Conservation (phyloP, 2,797 vertebrate species). For the Sebastiscus tertius region DNA sequence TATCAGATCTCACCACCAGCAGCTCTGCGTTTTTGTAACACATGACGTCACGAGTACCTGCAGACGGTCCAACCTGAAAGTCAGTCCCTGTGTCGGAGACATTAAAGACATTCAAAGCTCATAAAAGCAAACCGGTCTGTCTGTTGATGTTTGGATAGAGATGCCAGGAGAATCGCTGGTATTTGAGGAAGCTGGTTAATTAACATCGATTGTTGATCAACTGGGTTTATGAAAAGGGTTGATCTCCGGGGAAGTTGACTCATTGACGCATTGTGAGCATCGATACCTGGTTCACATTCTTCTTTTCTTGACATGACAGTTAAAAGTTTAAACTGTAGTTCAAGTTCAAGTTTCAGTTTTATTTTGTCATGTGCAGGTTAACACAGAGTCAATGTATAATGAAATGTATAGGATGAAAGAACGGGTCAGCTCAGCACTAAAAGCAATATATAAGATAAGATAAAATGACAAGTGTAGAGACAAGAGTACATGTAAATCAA, state of each 20-base stretch:
- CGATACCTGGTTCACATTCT: background rate
- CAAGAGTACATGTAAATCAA: no score
- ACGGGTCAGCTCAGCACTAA: no score
- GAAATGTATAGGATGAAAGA: no score
- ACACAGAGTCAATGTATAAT: no score
- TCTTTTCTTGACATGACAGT: background rate
- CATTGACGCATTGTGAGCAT: background rate
- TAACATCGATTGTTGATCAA: background rate
- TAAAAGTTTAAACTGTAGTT: background rate
- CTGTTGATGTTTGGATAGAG: slow-evolving; percentile 2
- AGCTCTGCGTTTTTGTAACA: background rate
- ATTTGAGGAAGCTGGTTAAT: slow-evolving; percentile 8
- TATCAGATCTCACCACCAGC: slow-evolving; percentile 30
- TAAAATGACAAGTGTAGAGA: no score
- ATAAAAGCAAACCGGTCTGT: slow-evolving; percentile 24
- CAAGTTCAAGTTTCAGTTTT: no score
- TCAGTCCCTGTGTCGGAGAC: slow-evolving; percentile 4
- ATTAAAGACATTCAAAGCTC: background rate
- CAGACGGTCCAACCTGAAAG: slow-evolving; percentile 48
- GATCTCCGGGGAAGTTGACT: background rate
- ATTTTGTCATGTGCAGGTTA: no score
- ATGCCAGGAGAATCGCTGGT: background rate
- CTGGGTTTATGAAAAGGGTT: background rate
- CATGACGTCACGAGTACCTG: slow-evolving; percentile 48
- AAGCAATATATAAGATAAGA: no score